These are phyloP conservation scores for Drosophila parvula DNA, from an alignment of 1,140 invertebrate genomes.

Conservation along the genomic window DNA sequence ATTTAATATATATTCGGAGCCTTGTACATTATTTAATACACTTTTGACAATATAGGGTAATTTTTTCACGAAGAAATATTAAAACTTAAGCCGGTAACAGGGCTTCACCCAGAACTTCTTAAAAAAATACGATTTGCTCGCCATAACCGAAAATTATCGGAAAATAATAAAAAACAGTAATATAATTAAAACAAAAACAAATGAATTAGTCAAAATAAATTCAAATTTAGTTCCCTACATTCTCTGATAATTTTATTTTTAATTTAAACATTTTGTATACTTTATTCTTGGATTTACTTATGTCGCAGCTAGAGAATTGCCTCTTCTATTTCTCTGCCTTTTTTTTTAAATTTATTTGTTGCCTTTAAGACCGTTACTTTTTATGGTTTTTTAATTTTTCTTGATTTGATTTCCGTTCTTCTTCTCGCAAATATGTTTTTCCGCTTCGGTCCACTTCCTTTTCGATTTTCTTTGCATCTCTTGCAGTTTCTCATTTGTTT, in stretches of 20 bases:
- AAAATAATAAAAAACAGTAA: too few species aligned
- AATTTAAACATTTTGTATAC: not conserved
- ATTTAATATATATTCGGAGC: too few species aligned
- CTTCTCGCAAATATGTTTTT: slow-evolving; percentile 36
- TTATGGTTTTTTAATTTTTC: slow-evolving; percentile 50
- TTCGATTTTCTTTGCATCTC: not conserved
- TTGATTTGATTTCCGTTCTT: slow-evolving; percentile 40
- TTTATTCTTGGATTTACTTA: not conserved
- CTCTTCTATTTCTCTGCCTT: not conserved
- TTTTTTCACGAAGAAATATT: too few species aligned
- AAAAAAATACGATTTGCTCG: too few species aligned
- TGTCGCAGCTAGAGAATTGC: not conserved
- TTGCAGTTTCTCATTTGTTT: slow-evolving; percentile 43
- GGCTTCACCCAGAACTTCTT: too few species aligned
- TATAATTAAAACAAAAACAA: too few species aligned
- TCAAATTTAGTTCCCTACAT: too few species aligned
- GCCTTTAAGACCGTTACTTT: slow-evolving; percentile 19
- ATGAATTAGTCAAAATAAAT: too few species aligned
- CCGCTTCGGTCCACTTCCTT: not conserved
- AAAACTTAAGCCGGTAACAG: too few species aligned
- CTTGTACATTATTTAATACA: too few species aligned
- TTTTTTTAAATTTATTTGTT: not conserved
- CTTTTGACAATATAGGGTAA: too few species aligned
- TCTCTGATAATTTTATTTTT: not conserved
- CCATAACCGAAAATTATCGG: too few species aligned